Percentiles rank a stretch among this genome's conserved stretches.
These are phyloP conservation scores for Garrulus glandarius DNA, from an alignment of 2,797 vertebrate genomes.

Conservation along the genomic window DNA sequence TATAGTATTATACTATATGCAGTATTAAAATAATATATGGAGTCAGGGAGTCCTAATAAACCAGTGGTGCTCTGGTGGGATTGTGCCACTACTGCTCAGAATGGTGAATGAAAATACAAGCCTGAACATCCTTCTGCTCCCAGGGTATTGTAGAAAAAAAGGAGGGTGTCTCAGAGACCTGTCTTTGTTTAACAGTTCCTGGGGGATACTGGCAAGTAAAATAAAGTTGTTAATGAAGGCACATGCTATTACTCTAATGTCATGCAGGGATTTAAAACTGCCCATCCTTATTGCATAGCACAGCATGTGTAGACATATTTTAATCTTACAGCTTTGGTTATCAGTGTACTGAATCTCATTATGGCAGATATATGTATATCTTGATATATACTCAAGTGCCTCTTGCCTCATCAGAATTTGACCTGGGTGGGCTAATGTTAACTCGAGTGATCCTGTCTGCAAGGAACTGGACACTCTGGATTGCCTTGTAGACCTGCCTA, in stretches of 20 bases:
- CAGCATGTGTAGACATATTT: not conserved
- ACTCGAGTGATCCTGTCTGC: not conserved
- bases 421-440: not conserved
- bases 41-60: not conserved
- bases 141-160: not conserved
- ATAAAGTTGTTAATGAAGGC: not conserved
- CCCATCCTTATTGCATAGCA: not conserved
- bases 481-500: not conserved
- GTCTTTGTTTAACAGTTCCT: not conserved
- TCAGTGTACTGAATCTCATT: fast-evolving
- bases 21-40: not conserved
- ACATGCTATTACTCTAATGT: not conserved
- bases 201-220: not conserved
- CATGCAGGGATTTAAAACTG: not conserved
- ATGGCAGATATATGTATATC: not conserved
- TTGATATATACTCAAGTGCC: too few species aligned
- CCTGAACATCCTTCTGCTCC: not conserved
- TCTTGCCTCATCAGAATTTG: not conserved
- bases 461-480: not conserved
- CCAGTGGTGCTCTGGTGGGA: fast-evolving
- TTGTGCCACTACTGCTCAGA: not conserved
- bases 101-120: not conserved
- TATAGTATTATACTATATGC: not conserved
- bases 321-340: not conserved
- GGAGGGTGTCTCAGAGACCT: not conserved